phyloP scores from a whole-genome alignment of 1,140 invertebrate genomes.

The Sipha flava region DNA sequence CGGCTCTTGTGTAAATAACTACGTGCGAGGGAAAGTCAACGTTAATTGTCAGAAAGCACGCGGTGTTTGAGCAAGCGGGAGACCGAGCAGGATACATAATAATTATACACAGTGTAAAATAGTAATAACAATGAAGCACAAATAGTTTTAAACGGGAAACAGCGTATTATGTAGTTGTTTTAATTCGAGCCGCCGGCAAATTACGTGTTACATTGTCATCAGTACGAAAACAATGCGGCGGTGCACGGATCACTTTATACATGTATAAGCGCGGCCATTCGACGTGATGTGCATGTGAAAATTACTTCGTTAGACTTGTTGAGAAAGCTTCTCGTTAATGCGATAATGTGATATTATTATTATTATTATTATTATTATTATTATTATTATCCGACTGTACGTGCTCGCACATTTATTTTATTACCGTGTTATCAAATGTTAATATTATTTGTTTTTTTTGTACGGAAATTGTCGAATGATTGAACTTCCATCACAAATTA shows the following conservation, averaged over 20 bases:
- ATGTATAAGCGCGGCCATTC: not conserved
- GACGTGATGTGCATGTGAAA: not conserved
- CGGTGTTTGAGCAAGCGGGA: not conserved
- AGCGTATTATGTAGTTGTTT: not conserved
- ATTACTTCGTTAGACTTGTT: not conserved
- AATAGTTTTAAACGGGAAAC: not conserved
- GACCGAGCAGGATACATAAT: not conserved
- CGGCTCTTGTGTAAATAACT: not conserved
- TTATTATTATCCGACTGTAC: too few species aligned
- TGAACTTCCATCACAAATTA: too few species aligned
- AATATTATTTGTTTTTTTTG: too few species aligned
- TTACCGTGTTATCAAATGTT: too few species aligned
- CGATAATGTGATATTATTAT: too few species aligned
- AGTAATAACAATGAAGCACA: too few species aligned
- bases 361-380: too few species aligned
- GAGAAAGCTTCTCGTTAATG: not conserved
- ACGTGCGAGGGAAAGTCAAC: not conserved
- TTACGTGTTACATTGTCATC: conserved; percentile 21
- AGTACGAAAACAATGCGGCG: not conserved
- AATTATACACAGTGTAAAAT: too few species aligned
- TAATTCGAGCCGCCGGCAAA: not conserved
- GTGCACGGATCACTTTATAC: not conserved
- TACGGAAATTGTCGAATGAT: too few species aligned
- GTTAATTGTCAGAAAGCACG: conserved; percentile 1
- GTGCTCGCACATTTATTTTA: too few species aligned